A percentile compares a stretch with the other conserved stretches of the same genome.
phyloP scores from a whole-genome alignment of 2,888 invertebrate species.

The Hedychridium roseum region DNA sequence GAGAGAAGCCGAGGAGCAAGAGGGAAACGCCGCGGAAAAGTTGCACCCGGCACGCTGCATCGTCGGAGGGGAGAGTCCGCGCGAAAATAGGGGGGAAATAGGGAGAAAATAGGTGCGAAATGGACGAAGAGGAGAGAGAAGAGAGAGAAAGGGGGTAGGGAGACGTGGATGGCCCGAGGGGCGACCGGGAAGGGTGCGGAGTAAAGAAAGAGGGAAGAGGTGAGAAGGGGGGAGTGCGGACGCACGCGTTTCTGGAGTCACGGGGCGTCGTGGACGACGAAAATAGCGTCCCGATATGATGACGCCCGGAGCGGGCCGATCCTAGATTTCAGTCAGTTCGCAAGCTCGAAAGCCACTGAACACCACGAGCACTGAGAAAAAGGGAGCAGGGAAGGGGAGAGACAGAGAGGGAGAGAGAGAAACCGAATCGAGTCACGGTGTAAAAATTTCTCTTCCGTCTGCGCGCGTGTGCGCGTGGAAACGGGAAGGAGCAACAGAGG shows the following conservation, averaged over 20 bases:
- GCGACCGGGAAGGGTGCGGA: conserved; percentile 21
- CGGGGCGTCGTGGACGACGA: conserved; percentile 62
- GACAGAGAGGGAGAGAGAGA: too few species aligned
- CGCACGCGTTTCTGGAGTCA: conserved; percentile 59
- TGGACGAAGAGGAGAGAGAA: conserved; percentile 25
- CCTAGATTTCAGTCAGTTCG: conserved; percentile 64
- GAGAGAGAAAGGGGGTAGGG: conserved; percentile 20
- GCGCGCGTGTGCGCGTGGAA: too few species aligned
- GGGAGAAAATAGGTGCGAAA: conserved; percentile 21
- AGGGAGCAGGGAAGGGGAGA: conserved; percentile 1
- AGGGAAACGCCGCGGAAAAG: conserved; percentile 47
- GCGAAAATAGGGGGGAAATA: conserved; percentile 20
- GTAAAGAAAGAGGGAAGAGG: conserved; percentile 20
- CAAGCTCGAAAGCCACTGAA: conserved; percentile 59
- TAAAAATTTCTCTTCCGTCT: too few species aligned
- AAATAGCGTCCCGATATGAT: conserved; percentile 64
- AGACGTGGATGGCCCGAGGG: conserved; percentile 22
- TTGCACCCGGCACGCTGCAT: conserved; percentile 63
- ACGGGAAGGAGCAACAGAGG: too few species aligned
- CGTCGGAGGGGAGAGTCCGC: conserved; percentile 29
- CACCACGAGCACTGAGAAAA: conserved; percentile 5
- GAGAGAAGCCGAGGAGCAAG: conserved; percentile 23
- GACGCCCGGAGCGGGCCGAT: conserved; percentile 61
- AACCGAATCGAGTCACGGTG: too few species aligned
- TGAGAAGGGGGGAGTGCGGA: conserved; percentile 25